Evolutionary conservation across 2,888 invertebrate genomes (phyloP).

Genomic region (Scaptomyza parva): DNA sequence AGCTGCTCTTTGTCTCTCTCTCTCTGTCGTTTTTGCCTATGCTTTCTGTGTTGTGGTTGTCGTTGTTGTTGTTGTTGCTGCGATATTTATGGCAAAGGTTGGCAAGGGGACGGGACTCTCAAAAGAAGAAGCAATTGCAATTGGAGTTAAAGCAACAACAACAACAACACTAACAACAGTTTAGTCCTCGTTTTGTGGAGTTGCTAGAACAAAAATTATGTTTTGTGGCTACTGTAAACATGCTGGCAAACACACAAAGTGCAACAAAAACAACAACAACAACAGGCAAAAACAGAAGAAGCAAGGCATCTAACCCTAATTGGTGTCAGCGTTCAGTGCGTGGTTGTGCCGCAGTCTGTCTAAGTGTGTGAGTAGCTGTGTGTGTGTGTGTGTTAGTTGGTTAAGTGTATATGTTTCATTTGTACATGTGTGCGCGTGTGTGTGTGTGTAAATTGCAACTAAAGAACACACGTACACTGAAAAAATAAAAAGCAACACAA

Average conservation of each 20-base stretch:
- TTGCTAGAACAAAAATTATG: conserved; percentile 77
- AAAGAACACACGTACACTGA: conserved; percentile 53
- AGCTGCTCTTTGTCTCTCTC: background rate
- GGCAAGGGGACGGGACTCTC: background rate
- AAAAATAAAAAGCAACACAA: conserved; percentile 58
- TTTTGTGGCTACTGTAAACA: conserved; percentile 76
- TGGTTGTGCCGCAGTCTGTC: conserved; percentile 20
- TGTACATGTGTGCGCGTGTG: conserved; percentile 51
- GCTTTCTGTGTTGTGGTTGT: background rate
- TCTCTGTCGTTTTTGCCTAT: background rate
- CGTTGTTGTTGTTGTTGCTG: conserved; percentile 18
- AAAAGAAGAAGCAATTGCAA: background rate
- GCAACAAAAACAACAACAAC: conserved; percentile 45
- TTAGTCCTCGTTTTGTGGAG: conserved; percentile 51
- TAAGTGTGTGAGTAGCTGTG: conserved; percentile 13
- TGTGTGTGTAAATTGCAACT: conserved; percentile 67
- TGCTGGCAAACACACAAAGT: conserved; percentile 68
- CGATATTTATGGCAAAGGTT: conserved; percentile 50
- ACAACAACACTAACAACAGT: conserved; percentile 5
- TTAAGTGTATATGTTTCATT: conserved; percentile 53
- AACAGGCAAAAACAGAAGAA: conserved; percentile 39
- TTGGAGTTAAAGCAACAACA: conserved; percentile 19
- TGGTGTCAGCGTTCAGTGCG: conserved; percentile 75
- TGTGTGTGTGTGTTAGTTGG: conserved; percentile 34
- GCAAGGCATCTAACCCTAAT: conserved; percentile 64